These are phyloP conservation scores for Boulengeromyrus knoepffleri DNA, from an alignment of 2,113 vertebrate genomes.

Conservation along the genomic window DNA sequence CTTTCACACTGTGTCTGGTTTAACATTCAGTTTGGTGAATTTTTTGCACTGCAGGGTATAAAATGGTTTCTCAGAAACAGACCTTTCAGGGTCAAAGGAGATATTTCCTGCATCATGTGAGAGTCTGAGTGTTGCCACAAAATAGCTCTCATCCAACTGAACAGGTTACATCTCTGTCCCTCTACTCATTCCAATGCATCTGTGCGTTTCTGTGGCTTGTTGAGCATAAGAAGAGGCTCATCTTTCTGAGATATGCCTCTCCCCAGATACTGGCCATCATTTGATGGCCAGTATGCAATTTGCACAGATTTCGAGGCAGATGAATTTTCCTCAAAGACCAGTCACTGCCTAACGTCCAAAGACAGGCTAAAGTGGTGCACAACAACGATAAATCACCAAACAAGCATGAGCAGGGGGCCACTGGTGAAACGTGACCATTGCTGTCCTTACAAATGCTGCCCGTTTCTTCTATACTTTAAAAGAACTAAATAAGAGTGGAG, in stretches of 20 bases:
- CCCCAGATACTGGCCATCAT: not conserved
- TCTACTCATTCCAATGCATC: slow-evolving; percentile 44
- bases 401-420: not conserved
- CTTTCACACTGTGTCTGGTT: not conserved
- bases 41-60: not conserved
- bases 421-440: not conserved
- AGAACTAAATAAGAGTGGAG: not conserved
- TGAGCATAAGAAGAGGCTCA: slow-evolving; percentile 10
- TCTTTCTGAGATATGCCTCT: not conserved
- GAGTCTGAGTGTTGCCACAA: not conserved
- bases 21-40: not conserved
- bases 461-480: not conserved
- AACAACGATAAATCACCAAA: not conserved
- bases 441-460: not conserved
- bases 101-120: not conserved
- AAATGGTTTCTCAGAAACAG: not conserved
- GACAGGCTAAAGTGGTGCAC: not conserved
- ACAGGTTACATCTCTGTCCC: slow-evolving; percentile 28
- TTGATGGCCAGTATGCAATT: not conserved
- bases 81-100: not conserved
- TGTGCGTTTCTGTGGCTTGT: slow-evolving; percentile 29
- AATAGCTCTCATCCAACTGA: slow-evolving; percentile 37
- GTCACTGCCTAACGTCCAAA: not conserved
- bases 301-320: not conserved
- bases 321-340: not conserved